Evolutionary conservation across 2,888 invertebrate genomes (phyloP).

Genomic region (Tenthredo scrophulariae): DNA sequence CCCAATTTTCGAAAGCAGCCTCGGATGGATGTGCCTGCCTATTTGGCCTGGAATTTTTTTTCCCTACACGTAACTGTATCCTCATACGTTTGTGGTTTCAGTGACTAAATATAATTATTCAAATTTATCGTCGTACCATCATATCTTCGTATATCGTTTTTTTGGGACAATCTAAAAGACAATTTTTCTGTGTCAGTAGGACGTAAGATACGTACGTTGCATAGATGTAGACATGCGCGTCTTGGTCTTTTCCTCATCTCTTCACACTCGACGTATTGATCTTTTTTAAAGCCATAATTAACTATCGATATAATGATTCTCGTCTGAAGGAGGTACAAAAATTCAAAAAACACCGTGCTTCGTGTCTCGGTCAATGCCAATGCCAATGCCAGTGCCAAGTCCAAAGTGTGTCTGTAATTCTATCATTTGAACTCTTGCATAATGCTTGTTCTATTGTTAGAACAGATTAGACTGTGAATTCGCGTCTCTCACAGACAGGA

Average conservation of each 20-base stretch:
- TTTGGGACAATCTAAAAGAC: not conserved
- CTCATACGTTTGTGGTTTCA: not conserved
- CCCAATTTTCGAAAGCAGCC: slow-evolving; percentile 10
- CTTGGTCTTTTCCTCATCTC: too few species aligned
- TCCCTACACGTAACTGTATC: not conserved
- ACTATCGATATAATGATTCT: not conserved
- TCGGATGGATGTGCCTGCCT: not conserved
- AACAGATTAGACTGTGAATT: slow-evolving; percentile 7
- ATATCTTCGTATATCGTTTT: not conserved
- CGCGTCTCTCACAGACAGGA: not conserved
- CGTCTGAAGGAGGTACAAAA: not conserved
- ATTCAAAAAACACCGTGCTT: too few species aligned
- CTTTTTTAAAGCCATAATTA: not conserved
- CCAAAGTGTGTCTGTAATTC: not conserved
- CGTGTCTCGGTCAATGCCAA: slow-evolving; percentile 6
- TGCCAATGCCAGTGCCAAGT: slow-evolving; percentile 19
- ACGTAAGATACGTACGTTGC: not conserved
- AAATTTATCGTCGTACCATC: not conserved
- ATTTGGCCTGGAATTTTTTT: slow-evolving; percentile 6
- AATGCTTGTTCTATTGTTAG: slow-evolving; percentile 25
- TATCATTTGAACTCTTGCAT: not conserved
- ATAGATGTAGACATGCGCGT: not conserved
- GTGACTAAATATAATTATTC: not conserved
- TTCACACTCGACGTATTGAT: not conserved
- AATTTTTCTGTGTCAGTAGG: slow-evolving; percentile 41